These are phyloP conservation scores for Panopea generosa DNA, from an alignment of 2,888 invertebrate species.

Conservation along the genomic window DNA sequence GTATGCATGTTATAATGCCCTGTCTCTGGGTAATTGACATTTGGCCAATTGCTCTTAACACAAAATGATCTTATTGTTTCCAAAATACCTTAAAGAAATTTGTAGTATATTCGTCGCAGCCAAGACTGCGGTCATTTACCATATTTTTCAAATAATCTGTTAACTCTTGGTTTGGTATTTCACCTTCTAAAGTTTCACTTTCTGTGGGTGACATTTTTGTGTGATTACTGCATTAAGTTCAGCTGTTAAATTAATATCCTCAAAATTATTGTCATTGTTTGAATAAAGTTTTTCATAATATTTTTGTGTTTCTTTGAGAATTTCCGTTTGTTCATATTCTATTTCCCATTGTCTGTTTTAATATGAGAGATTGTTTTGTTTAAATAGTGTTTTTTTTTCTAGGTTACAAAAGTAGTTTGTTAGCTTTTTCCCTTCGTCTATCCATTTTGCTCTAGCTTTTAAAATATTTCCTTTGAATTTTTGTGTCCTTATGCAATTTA, in stretches of 20 bases:
- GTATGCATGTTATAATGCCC: slow-evolving; percentile 44
- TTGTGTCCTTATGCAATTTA: background rate
- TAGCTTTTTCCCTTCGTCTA: background rate
- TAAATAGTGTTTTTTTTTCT: background rate
- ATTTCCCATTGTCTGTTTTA: background rate
- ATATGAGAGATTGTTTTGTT: background rate
- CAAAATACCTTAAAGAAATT: background rate
- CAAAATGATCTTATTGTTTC: slow-evolving; percentile 20
- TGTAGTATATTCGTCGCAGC: background rate
- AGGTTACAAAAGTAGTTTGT: background rate
- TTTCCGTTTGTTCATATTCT: background rate
- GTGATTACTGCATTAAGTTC: background rate
- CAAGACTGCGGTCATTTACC: background rate
- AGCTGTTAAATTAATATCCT: background rate
- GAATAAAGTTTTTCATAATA: background rate
- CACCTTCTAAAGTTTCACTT: background rate
- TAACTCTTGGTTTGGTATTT: background rate
- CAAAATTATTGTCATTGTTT: background rate
- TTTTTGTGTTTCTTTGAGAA: background rate
- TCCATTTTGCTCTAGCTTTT: background rate
- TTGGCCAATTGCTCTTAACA: slow-evolving; percentile 25
- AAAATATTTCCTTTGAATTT: background rate
- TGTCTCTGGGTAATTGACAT: slow-evolving; percentile 27
- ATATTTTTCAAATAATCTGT: background rate
- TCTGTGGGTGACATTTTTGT: background rate